Evolutionary conservation across 2,888 invertebrate genomes (phyloP).

Genomic region (Epiblema foenella): DNA sequence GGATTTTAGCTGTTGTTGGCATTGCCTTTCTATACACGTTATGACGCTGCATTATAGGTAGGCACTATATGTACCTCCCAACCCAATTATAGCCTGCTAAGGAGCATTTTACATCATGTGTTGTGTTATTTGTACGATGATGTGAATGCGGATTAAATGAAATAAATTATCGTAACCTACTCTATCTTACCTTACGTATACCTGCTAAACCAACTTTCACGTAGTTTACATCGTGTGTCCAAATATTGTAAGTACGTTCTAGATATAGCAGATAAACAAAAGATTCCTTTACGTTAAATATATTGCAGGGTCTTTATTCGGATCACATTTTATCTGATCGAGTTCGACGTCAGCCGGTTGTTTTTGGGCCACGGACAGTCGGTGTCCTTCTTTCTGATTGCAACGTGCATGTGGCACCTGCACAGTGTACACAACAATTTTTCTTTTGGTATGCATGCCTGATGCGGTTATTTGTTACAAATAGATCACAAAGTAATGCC

Average conservation of each 20-base stretch:
- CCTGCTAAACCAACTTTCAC: not conserved
- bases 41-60: constrained; percentile 10
- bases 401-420: constrained; percentile 25
- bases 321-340: constrained; percentile 61
- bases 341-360: constrained; percentile 63
- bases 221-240: not conserved
- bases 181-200: not conserved
- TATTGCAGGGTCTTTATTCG: constrained; percentile 53
- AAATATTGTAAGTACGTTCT: not conserved
- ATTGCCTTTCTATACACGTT: constrained; percentile 4
- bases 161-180: not conserved
- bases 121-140: not conserved
- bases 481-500: not conserved
- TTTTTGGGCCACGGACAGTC: constrained; percentile 73
- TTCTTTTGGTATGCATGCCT: not conserved
- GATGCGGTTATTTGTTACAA: not conserved
- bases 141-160: not conserved
- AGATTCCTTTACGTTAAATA: no score
- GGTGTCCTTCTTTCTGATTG: constrained; percentile 60
- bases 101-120: not conserved
- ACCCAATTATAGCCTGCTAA: constrained; percentile 1
- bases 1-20: constrained; percentile 19
- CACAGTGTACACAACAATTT: not conserved
- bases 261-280: no score
- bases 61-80: not conserved